A percentile compares a stretch with the other conserved stretches of the same genome.
phyloP scores from a whole-genome alignment of 2,113 vertebrate species.

The Cyanoliseus patagonus region DNA sequence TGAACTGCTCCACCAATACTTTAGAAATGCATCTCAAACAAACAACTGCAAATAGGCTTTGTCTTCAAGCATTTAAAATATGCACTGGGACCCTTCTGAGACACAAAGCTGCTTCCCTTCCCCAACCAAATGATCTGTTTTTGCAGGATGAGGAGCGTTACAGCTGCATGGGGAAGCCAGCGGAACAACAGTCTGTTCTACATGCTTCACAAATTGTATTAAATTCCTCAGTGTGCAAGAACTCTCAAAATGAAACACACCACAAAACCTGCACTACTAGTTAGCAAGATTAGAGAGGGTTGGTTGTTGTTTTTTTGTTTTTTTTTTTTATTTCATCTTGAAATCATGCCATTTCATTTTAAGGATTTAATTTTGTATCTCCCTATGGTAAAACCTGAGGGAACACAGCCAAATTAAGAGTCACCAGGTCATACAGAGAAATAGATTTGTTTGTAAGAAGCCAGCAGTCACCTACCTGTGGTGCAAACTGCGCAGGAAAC shows the following conservation, averaged over 20 bases:
- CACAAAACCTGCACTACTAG: background rate
- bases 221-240: background rate
- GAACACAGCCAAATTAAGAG: background rate
- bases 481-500: constrained; percentile 93
- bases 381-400: background rate
- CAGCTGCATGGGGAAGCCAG: constrained; percentile 63
- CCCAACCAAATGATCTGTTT: background rate
- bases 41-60: background rate
- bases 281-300: background rate
- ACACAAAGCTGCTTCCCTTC: background rate
- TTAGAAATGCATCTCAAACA: background rate
- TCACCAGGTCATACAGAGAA: background rate
- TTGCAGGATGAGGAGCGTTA: background rate
- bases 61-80: background rate
- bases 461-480: constrained; percentile 83
- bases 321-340: background rate
- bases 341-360: background rate
- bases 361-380: background rate
- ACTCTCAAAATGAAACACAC: background rate
- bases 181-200: background rate
- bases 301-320: background rate
- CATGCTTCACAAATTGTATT: background rate
- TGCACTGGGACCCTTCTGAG: constrained; percentile 74
- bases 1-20: background rate
- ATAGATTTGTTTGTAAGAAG: background rate